A percentile compares a stretch with the other conserved stretches of the same genome.
phyloP scores from a whole-genome alignment of 2,888 invertebrate species.

The Bembecia ichneumoniformis region DNA sequence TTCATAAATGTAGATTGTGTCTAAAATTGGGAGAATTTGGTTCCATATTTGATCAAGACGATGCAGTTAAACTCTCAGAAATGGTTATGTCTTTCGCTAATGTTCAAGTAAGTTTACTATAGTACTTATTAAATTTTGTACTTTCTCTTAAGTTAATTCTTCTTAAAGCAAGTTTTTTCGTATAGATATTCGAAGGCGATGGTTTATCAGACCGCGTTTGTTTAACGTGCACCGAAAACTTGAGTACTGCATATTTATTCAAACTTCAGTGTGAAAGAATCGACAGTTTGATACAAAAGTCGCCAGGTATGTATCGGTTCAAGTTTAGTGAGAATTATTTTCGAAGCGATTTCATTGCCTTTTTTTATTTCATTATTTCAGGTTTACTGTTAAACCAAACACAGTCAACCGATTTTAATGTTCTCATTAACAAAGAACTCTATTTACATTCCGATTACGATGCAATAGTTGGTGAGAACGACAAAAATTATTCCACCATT shows the following conservation, averaged over 20 bases:
- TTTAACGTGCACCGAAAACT: slow-evolving; percentile 56
- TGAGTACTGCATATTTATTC: slow-evolving; percentile 61
- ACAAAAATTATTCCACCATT: slow-evolving; percentile 46
- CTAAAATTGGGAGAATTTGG: slow-evolving; percentile 63
- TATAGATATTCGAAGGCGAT: slow-evolving; percentile 57
- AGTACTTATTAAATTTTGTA: not conserved
- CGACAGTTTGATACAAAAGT: slow-evolving; percentile 39
- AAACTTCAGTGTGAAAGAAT: slow-evolving; percentile 62
- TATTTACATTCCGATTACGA: slow-evolving; percentile 47
- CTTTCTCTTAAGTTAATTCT: not conserved
- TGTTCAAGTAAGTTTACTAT: slow-evolving; percentile 36
- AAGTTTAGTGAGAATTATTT: no score
- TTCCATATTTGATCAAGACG: slow-evolving; percentile 64
- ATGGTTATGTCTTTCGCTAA: slow-evolving; percentile 65
- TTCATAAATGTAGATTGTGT: slow-evolving; percentile 62
- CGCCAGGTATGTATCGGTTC: slow-evolving; percentile 33
- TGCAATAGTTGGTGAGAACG: slow-evolving; percentile 48
- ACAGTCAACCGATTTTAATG: slow-evolving; percentile 45
- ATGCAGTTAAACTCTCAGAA: slow-evolving; percentile 54
- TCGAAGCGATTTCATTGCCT: no score
- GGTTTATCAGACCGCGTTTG: slow-evolving; percentile 60
- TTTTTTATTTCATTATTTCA: slow-evolving; percentile 12
- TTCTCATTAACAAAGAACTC: slow-evolving; percentile 52
- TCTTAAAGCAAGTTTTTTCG: no score
- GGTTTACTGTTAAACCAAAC: slow-evolving; percentile 42